Evolutionary conservation across 2,888 invertebrate species (phyloP).

Genomic region (Thyatira batis): DNA sequence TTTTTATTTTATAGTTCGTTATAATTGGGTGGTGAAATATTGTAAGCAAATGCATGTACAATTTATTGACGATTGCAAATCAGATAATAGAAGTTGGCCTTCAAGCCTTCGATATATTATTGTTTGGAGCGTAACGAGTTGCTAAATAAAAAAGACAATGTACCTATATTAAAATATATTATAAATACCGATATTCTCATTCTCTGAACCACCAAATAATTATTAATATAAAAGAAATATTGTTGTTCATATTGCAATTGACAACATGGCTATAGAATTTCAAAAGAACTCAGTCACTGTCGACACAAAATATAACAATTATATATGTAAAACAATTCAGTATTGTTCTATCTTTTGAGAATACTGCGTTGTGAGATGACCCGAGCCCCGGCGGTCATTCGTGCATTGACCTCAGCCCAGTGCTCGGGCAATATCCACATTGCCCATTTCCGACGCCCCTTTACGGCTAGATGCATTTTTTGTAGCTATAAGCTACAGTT

Average conservation of each 20-base stretch:
- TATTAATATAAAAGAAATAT: background rate
- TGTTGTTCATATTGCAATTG: background rate
- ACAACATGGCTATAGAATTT: background rate
- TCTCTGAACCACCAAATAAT: too few relatives aligned
- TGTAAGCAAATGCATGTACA: slow-evolving; percentile 13
- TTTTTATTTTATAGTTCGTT: slow-evolving; percentile 10
- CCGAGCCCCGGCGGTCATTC: slow-evolving; percentile 51
- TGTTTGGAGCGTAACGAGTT: slow-evolving; percentile 29
- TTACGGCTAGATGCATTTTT: slow-evolving; percentile 21
- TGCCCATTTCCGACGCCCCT: slow-evolving; percentile 46
- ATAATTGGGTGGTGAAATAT: slow-evolving; percentile 4
- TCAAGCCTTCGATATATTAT: slow-evolving; percentile 30
- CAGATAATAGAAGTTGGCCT: slow-evolving; percentile 31
- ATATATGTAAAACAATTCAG: slow-evolving; percentile 22
- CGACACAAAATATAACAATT: background rate
- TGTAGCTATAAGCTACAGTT: background rate
- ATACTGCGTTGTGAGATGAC: slow-evolving; percentile 35
- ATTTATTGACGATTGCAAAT: slow-evolving; percentile 23
- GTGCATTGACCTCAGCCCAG: slow-evolving; percentile 63
- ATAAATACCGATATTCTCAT: too few relatives aligned
- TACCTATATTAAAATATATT: slow-evolving; percentile 6
- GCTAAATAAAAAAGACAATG: slow-evolving; percentile 12
- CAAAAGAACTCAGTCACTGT: background rate
- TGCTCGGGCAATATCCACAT: slow-evolving; percentile 38
- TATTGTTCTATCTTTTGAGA: slow-evolving; percentile 27